Base-by-base conservation (phyloP, 2,888 invertebrate species). In the Heterodera filipjevi region DNA sequence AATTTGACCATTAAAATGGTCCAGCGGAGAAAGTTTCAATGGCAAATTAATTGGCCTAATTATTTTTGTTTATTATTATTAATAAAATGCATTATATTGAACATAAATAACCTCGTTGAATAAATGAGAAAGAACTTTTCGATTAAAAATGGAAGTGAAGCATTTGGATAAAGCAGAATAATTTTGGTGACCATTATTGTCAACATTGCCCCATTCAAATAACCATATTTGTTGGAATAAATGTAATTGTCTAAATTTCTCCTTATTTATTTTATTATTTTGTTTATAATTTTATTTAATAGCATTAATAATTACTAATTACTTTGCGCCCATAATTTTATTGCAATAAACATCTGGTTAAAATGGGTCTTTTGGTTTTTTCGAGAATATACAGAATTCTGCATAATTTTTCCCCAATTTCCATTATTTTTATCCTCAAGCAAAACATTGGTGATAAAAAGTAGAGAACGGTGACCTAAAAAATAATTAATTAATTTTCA, bases 301-400 rank as follows among this genome's bases (percentile, higher is more conserved):
- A 5, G 12, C 5, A 10, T 44, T 12, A 12, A 44, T 10, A 44
- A 44, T 44, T 10, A 44, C 12, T 44, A 44, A 44, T 49, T 6
- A 73, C 73, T 35, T 73, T n/a, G 44, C 46, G 73, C 73, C 73
- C 73, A 73, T 46, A 59, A 64, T 44, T 73, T 73, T 33, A 73
- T 10, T 12, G 73, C n/a, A 3, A n/a, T 8, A 33, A 73, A 22
- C 64, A 73, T 22, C 22, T 22, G n/a, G 8, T 10, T 5, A 59
- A 59, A 59, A 27, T 10, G 8, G n/a, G 10, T 59, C 16, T 49
- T 8, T 49, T 49, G 14, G 3, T 49, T 49, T 16, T 49, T 19
- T 49, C 0, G 49, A 49, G 19, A 19, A 49, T 12, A 39, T 6
- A 39, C 6, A 10, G 39, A 39, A 1, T 39, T 39, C 6, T 39